These are phyloP conservation scores for Platalea minor DNA, from an alignment of 2,797 vertebrate species.

Conservation along the genomic window DNA sequence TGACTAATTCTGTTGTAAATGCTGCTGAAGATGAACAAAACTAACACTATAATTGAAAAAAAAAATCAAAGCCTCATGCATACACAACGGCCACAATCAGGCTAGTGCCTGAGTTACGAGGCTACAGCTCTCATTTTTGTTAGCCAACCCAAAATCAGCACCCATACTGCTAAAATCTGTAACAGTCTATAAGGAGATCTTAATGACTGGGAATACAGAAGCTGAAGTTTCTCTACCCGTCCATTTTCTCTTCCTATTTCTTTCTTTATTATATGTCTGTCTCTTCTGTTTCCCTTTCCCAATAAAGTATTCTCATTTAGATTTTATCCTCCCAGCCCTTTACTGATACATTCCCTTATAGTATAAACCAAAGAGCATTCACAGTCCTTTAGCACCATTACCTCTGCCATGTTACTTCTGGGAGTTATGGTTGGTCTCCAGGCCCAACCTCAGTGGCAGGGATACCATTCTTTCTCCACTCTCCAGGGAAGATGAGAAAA, in stretches of 20 bases:
- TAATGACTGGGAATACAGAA: background rate
- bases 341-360: background rate
- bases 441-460: background rate
- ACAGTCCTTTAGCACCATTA: background rate
- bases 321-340: background rate
- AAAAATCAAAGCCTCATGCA: background rate
- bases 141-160: background rate
- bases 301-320: background rate
- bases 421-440: background rate
- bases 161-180: background rate
- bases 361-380: background rate
- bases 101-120: background rate
- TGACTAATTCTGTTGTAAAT: slow-evolving; percentile 31
- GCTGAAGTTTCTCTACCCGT: background rate
- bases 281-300: background rate
- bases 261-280: background rate
- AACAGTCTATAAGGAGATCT: background rate
- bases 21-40: slow-evolving; percentile 9
- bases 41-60: background rate
- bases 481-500: background rate
- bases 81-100: background rate
- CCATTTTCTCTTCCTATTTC: background rate
- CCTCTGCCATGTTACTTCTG: background rate
- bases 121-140: background rate
- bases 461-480: background rate